Evolutionary conservation across 53 echinoderm and acorn worm genomes (phyloP), one percentile per base, ranked within the genome.

Genomic region (Crossaster papposus): DNA sequence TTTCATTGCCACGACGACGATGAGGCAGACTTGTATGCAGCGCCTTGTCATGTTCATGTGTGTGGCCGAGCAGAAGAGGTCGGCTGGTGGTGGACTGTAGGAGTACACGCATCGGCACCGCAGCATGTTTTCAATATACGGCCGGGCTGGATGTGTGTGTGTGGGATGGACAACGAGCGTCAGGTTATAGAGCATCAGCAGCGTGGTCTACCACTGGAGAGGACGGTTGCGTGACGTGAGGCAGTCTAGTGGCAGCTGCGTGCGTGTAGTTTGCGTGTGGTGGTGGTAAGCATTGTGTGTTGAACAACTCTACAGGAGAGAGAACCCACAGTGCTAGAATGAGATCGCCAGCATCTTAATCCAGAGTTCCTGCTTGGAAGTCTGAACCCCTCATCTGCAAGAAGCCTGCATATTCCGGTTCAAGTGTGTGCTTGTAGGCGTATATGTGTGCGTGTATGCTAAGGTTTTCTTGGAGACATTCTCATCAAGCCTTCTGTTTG

Each of bases 11-110:
- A 38, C 36, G 62, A 64, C 64, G 33, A 26, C 54, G 44, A 44
- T 9, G n/a, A n/a, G n/a, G 70, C 64, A 82, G 64, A 26, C 44
- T 50, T 50, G 44, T 22, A 78, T 78, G 82, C 82, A 65, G 82
- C 35, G 50, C 82, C 44, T 44, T 82, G 82, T 82, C 82, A 82
- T 82, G 82, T 82, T 68, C 82, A 82, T 82, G 82, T 82, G 44
- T 44, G 38, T 37, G 82, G 68, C 82, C 68, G 82, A 37, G 68
- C 38, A 35, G 82, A 38, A 44, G 82, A 82, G 82, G 82, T 82
- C 44, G 44, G 44, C 44, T 44, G 44, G 44, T 44, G 44, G 44
- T 37, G 38, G 64, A 65, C n/a, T 36, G 23, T 33, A 35, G 2
- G 4, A 34, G 34, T 12, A 33, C 17, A 24, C 51, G 63, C 30